Evolutionary conservation across 2,113 vertebrate genomes (phyloP), one percentile per base, ranked within the genome.

Genomic region (Phocoena sinus): DNA sequence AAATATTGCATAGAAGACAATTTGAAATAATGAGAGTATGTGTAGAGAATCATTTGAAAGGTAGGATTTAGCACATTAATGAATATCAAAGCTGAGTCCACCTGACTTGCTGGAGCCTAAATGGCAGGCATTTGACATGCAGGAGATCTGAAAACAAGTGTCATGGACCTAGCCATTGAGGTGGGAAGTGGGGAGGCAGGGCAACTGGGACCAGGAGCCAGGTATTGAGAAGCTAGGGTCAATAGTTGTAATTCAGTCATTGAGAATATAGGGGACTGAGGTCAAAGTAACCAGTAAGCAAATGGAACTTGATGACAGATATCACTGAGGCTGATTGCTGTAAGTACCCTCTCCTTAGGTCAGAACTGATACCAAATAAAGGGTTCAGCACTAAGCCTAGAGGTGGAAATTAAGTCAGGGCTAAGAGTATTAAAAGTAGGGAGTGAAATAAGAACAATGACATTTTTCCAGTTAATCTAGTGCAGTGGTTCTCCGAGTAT

Each of bases 211-310:
- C 38, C 56, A 33, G 62, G 77, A 89, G 23, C 3, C 76, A 89
- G 25, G 8, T 8, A 47, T 56, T 62, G 47, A 93, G 53, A 93
- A 85, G 63, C 8, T 83, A 63, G 67, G 41, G 44, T 82, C 31
- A 95, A 26, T 41, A 33, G n/a, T 60, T 93, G 10, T 50, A 95
- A 89, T 92, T 95, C 41, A 94, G n/a, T 41, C 38, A 95, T 83
- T 58, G 70, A 89, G 58, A 93, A 90, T 36, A 58, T 33, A 82
- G 25, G 31, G 36, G 50, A 62, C 73, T 86, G 67, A 73, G 31
- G 36, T 86, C 53, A 95, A 92, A 86, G 41, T 47, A 82, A 89
- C 23, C n/a, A 36, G 76, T 85, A 87, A 93, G 62, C 11, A 53
- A 87, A 90, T 83, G 53, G 44, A 31, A 36, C 47, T 92, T 97